Conservation (phyloP, 2,888 invertebrate genomes). For the Platycheirus albimanus region DNA sequence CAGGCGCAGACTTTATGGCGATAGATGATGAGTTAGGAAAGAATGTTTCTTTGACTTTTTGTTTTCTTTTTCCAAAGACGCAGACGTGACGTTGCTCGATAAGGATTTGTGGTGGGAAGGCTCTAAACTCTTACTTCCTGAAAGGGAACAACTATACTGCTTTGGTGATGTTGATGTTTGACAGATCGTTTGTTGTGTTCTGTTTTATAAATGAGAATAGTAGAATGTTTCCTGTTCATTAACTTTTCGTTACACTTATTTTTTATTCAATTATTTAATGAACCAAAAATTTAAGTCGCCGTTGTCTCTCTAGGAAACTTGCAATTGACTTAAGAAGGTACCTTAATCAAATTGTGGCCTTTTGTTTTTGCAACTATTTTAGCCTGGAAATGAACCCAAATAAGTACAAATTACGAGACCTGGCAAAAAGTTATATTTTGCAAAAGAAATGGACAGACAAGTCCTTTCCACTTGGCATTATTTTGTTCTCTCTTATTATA, state of each 20-base stretch:
- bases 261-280: too few species aligned
- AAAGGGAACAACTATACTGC: neutral
- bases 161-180: constrained; percentile 1
- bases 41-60: constrained; percentile 20
- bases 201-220: constrained; percentile 23
- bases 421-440: too few species aligned
- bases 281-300: too few species aligned
- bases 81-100: constrained; percentile 19
- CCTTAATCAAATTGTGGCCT: too few species aligned
- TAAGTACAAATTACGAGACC: too few species aligned
- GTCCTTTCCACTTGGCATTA: too few species aligned
- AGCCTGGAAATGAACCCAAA: too few species aligned
- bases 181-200: constrained; percentile 34
- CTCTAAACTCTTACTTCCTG: neutral
- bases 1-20: constrained; percentile 68
- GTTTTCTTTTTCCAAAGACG: constrained; percentile 26
- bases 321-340: too few species aligned
- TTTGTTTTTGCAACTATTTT: too few species aligned
- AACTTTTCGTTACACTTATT: constrained; percentile 14
- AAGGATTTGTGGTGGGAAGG: constrained; percentile 28
- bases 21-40: constrained; percentile 37
- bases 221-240: constrained; percentile 22
- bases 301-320: too few species aligned
- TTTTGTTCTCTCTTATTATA: too few species aligned
- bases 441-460: too few species aligned